Conservation (phyloP, 2,113 vertebrate species). For the Aythya baeri region DNA sequence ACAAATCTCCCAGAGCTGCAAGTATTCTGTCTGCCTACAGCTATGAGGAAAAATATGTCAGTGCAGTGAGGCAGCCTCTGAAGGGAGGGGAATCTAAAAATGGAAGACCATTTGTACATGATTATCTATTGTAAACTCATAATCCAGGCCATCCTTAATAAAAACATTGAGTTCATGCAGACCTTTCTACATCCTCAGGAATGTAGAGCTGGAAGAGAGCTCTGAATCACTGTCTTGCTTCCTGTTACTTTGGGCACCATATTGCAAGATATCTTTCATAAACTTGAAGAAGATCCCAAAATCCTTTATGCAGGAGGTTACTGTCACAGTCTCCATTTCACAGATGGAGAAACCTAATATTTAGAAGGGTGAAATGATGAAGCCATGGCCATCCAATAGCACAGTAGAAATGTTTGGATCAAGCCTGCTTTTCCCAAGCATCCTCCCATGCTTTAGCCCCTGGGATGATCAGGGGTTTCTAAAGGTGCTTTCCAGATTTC, state of each 20-base stretch:
- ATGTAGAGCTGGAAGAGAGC: slow-evolving; percentile 32
- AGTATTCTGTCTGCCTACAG: slow-evolving; percentile 10
- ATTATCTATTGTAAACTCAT: slow-evolving; percentile 52
- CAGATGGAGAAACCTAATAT: background rate
- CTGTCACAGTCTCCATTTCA: background rate
- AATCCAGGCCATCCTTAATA: slow-evolving; percentile 37
- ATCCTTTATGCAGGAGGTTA: background rate
- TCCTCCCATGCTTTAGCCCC: background rate
- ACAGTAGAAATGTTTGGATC: background rate
- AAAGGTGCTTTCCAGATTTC: slow-evolving; percentile 9
- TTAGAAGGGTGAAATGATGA: background rate
- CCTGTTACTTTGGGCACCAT: slow-evolving; percentile 43
- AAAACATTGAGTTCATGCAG: slow-evolving; percentile 44
- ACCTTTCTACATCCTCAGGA: slow-evolving; percentile 32
- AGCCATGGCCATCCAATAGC: background rate
- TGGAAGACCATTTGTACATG: slow-evolving; percentile 41
- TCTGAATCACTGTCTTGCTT: background rate
- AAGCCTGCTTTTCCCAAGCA: background rate
- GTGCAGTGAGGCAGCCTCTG: background rate
- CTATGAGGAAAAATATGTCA: background rate
- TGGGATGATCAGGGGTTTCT: background rate
- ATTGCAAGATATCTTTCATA: background rate
- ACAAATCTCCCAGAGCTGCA: background rate
- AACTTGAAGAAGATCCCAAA: slow-evolving; percentile 12
- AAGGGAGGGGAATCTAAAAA: slow-evolving; percentile 47